These are phyloP conservation scores for Sylvia borin DNA, from an alignment of 2,797 vertebrate genomes.

Conservation along the genomic window DNA sequence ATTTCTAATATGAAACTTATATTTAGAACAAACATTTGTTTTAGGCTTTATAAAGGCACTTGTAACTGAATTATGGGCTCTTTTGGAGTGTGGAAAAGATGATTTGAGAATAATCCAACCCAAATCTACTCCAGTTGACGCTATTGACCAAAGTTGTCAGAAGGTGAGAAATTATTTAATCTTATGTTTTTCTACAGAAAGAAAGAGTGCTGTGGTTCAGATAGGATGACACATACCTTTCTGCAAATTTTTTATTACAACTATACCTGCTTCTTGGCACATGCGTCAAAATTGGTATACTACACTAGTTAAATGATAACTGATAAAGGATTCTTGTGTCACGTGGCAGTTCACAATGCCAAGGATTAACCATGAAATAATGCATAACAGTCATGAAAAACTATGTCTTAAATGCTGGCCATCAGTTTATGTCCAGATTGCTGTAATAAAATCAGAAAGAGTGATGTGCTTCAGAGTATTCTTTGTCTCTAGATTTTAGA, in stretches of 20 bases:
- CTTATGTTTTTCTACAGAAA: neutral
- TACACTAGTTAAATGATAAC: neutral
- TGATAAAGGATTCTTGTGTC: neutral
- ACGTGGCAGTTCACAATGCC: neutral
- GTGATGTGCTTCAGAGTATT: neutral
- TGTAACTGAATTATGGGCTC: constrained; percentile 89
- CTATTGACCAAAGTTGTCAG: constrained; percentile 90
- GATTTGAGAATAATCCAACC: constrained; percentile 88
- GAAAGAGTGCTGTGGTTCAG: neutral
- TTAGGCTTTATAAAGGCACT: constrained; percentile 89
- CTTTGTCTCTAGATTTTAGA: neutral
- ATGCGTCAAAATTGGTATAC: neutral
- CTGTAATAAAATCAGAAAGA: neutral
- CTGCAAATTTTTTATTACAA: neutral
- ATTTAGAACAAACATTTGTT: neutral
- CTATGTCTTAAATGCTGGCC: neutral
- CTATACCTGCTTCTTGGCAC: neutral
- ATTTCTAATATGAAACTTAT: neutral
- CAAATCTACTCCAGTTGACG: constrained; percentile 87
- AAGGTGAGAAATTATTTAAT: constrained; percentile 80
- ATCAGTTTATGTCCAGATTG: neutral
- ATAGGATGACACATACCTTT: neutral
- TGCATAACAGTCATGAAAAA: neutral
- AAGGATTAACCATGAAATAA: neutral
- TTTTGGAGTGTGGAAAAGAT: constrained; percentile 89